These are phyloP conservation scores for Caenorhabditis drosophilae DNA, from an alignment of 2,888 invertebrate species.

Conservation along the genomic window DNA sequence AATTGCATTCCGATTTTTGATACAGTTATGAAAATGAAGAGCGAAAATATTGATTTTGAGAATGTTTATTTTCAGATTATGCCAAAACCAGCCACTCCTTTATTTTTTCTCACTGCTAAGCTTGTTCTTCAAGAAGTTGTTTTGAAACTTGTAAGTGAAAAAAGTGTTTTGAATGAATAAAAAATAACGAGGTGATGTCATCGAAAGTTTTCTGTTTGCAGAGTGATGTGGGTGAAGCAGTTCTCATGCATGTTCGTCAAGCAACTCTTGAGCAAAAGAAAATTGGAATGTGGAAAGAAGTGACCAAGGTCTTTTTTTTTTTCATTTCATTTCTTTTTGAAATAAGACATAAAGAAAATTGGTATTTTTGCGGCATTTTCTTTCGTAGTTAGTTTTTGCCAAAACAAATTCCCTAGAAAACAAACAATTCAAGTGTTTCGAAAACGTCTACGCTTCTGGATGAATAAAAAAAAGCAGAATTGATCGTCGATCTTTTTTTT, in stretches of 20 bases:
- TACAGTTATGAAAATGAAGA: conserved; percentile 13
- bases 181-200: too few relatives aligned
- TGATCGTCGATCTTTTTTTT: conserved; percentile 34
- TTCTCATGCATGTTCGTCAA: conserved; percentile 57
- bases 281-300: conserved; percentile 61
- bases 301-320: conserved; percentile 47
- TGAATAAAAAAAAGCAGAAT: conserved; percentile 21
- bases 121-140: conserved; percentile 59
- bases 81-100: conserved; percentile 31
- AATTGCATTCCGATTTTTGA: conserved; percentile 63
- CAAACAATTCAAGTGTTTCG: not conserved
- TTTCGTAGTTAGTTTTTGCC: too few relatives aligned
- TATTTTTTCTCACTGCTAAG: conserved; percentile 54
- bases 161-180: not conserved
- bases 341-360: not conserved
- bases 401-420: too few relatives aligned
- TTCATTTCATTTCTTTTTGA: not conserved
- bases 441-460: conserved; percentile 11
- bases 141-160: conserved; percentile 53
- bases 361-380: too few relatives aligned
- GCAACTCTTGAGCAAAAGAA: conserved; percentile 54
- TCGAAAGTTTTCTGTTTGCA: conserved; percentile 17
- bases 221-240: conserved; percentile 56
- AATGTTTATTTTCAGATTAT: conserved; percentile 36
- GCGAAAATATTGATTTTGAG: too few relatives aligned